Conservation (phyloP, 35 echinoderm and acorn worm genomes). For the Acanthaster planci region DNA sequence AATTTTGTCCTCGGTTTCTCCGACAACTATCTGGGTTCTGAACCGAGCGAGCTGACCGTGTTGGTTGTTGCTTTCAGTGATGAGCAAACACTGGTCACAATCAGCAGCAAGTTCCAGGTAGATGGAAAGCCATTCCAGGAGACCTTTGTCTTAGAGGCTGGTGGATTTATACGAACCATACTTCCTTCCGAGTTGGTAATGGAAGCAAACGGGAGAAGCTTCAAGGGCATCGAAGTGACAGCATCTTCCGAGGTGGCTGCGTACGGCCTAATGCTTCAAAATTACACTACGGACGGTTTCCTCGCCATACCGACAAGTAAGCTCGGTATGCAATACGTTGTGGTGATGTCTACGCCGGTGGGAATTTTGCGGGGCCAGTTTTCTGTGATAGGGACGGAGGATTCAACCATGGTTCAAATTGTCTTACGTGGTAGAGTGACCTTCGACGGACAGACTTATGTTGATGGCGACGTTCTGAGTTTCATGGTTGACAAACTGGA, state of each 20-base stretch:
- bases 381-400: conserved; percentile 48
- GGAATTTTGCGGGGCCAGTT: background rate
- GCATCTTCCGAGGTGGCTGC: conserved; percentile 56
- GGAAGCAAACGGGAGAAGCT: conserved; percentile 18
- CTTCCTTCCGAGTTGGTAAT: conserved; percentile 41
- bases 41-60: conserved; percentile 5
- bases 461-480: conserved; percentile 30
- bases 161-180: conserved; percentile 9
- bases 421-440: background rate
- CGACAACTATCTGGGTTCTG: background rate
- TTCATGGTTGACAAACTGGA: conserved; percentile 36
- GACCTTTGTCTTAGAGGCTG: conserved; percentile 36
- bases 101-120: conserved; percentile 50
- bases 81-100: conserved; percentile 50
- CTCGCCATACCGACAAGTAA: conserved; percentile 56
- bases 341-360: background rate
- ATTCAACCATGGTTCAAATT: conserved; percentile 41
- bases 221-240: conserved; percentile 41
- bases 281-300: conserved; percentile 61
- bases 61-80: conserved; percentile 38
- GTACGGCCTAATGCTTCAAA: conserved; percentile 37
- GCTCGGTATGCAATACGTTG: conserved; percentile 51
- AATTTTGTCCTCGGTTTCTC: conserved; percentile 13
- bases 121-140: conserved; percentile 32
- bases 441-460: conserved; percentile 39